Evolutionary conservation across 2,113 vertebrate species (phyloP).

Genomic region (Perca fluviatilis): DNA sequence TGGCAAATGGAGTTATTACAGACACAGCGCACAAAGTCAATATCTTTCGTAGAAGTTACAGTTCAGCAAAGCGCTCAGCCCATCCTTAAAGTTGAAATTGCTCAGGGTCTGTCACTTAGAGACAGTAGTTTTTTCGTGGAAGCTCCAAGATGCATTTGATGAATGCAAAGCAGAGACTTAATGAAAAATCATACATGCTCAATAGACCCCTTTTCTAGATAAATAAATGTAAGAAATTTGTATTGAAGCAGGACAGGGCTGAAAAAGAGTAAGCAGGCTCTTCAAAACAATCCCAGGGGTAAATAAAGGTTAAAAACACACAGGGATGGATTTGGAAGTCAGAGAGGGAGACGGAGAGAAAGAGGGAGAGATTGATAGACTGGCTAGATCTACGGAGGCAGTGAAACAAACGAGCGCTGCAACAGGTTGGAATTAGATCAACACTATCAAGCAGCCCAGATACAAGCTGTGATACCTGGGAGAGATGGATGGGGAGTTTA

Average conservation of each 20-base stretch:
- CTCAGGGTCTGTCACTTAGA: not conserved
- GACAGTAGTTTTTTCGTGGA: not conserved
- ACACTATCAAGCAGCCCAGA: constrained; percentile 81
- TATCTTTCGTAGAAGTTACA: too few relatives aligned
- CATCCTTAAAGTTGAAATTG: not conserved
- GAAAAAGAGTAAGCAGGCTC: constrained; percentile 32
- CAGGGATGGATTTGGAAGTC: constrained; percentile 34
- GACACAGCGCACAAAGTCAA: too few relatives aligned
- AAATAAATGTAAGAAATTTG: not conserved
- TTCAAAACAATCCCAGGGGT: not conserved
- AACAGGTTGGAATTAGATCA: constrained; percentile 81
- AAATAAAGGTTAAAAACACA: constrained; percentile 44
- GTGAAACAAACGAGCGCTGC: constrained; percentile 69
- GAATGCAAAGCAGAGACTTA: not conserved
- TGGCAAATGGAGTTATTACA: too few relatives aligned
- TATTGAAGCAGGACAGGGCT: constrained; percentile 79
- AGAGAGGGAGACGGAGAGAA: constrained; percentile 22
- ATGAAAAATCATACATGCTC: not conserved
- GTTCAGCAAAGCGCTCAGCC: too few relatives aligned
- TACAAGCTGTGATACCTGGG: constrained; percentile 80
- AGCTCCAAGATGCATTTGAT: not conserved
- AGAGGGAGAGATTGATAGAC: constrained; percentile 59
- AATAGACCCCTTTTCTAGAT: not conserved
- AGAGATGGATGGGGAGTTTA: constrained; percentile 49
- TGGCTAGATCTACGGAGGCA: constrained; percentile 59